Evolutionary conservation across 2,113 vertebrate species (phyloP), one percentile per base, ranked within the genome.

Genomic region (Ceyx cyanopectus): DNA sequence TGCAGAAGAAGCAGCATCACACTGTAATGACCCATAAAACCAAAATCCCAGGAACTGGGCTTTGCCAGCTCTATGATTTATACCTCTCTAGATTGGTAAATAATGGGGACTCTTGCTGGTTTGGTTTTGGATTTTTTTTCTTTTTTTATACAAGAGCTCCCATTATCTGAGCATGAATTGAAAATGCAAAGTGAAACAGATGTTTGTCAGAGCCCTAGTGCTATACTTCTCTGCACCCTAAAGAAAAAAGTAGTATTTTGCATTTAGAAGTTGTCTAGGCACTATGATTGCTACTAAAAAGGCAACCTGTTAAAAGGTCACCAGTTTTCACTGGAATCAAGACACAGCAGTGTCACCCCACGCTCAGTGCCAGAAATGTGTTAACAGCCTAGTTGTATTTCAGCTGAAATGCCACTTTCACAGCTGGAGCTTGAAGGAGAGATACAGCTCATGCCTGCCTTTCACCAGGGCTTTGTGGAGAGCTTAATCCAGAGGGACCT

Each of bases 51-150:
- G 84, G 60, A 79, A 48, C 14, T 46, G 40, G 63, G 63, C 76
- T 91, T 74, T 63, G 68, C 68, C 11, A 1, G n/a, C 67, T 82
- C 78, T 91, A 75, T 67, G 26, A 93, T 93, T 96, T 85, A 72
- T 32, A 78, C 84, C 61, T 92, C 65, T 63, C 78, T 53, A 61
- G 84, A 61, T 29, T 61, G 67, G 72, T 63, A 93, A 94, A 91
- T 94, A 95, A 91, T 53, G 61, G 91, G 75, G 79, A 69, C 37
- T 43, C 92, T 87, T 82, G 94, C 92, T 93, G 94, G 9, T 19
- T 67, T 24, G 37, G 37, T 37, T 37, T 37, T 37, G 37, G 37
- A 37, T 37, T 23, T 22, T 23, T 77, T 91, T 80, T 81, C 81
- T 81, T 72, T 91, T 85, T 70, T 45, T 63, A 27, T 41, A 46